Base-by-base conservation (phyloP, 2,797 vertebrate species). In the Harpagifer antarcticus region DNA sequence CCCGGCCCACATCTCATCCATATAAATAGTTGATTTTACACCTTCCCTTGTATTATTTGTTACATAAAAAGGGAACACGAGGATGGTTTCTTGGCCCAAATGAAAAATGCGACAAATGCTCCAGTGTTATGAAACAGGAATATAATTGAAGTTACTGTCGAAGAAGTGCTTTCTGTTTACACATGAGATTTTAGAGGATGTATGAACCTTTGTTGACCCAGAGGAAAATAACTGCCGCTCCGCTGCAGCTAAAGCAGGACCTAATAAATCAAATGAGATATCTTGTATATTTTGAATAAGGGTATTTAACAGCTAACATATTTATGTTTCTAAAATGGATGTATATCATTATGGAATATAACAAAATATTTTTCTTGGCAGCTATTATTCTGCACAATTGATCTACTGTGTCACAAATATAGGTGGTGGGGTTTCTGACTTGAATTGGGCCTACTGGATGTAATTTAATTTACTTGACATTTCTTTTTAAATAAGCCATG, bases 401-500 rank as follows among this genome's bases (percentile, higher is more conserved):
- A 92, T 83, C 72, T 83, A 81, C 83, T 89, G 89, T 91, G 86
- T 90, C 83, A 88, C 86, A 90, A 71, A 85, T 84, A 66, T 72
- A 82, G 71, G 81, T 76, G 72, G 76, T 85, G 79, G 78, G 78
- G 78, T 86, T 83, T 85, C 72, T 87, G 85, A 90, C 88, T 92
- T 89, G 83, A 90, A 88, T 92, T 79, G 77, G 91, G 88, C 91
- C 88, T 90, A 85, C 84, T 93, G 91, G 91, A 93, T 93, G 90
- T 92, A 92, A 86, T 74, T 88, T 91, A 63, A 90, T 91, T 91
- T 90, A 89, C 90, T 93, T 93, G 90, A 93, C 78, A 85, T 93
- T 93, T 92, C 62, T 89, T 88, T 93, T 86, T 82, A 93, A 92
- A 89, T 83, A 94, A 94, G 93, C 93, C 93, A 94, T 94, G 90